phyloP scores from a whole-genome alignment of 2,113 vertebrate genomes.

The Pseudopodoces humilis region DNA sequence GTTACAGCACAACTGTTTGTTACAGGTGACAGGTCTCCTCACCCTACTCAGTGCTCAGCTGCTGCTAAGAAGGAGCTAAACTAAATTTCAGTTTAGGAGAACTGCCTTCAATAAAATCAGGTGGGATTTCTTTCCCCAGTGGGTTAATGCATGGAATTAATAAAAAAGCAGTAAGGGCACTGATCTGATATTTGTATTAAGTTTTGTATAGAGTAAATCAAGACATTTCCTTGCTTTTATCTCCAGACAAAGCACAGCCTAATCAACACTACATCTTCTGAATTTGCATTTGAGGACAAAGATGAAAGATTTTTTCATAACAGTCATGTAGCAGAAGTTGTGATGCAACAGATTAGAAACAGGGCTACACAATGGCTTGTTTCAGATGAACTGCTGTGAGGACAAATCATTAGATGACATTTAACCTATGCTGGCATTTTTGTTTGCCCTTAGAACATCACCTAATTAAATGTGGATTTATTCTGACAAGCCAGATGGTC shows the following conservation, averaged over 20 bases:
- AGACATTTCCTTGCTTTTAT: not conserved
- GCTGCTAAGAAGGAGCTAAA: not conserved
- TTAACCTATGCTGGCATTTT: slow-evolving; percentile 34
- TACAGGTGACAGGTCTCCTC: not conserved
- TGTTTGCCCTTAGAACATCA: slow-evolving; percentile 30
- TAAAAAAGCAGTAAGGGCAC: not conserved
- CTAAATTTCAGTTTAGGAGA: not conserved
- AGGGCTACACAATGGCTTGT: not conserved
- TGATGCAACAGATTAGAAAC: not conserved
- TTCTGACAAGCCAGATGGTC: slow-evolving; percentile 51
- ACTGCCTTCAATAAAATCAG: not conserved
- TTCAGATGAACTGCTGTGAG: not conserved
- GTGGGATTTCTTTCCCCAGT: not conserved
- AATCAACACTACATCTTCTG: not conserved
- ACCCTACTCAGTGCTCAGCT: not conserved
- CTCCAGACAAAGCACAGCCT: not conserved
- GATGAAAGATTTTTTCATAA: not conserved
- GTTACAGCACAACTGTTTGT: not conserved
- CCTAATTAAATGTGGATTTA: slow-evolving; percentile 53
- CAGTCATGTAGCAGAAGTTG: not conserved
- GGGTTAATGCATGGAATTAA: not conserved
- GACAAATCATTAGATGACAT: slow-evolving; percentile 40
- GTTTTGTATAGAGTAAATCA: not conserved
- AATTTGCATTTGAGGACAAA: not conserved
- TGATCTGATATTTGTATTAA: not conserved